Percentiles rank a stretch among this genome's conserved stretches.
phyloP scores from a whole-genome alignment of 2,888 invertebrate species.

The Drosophila picticornis region DNA sequence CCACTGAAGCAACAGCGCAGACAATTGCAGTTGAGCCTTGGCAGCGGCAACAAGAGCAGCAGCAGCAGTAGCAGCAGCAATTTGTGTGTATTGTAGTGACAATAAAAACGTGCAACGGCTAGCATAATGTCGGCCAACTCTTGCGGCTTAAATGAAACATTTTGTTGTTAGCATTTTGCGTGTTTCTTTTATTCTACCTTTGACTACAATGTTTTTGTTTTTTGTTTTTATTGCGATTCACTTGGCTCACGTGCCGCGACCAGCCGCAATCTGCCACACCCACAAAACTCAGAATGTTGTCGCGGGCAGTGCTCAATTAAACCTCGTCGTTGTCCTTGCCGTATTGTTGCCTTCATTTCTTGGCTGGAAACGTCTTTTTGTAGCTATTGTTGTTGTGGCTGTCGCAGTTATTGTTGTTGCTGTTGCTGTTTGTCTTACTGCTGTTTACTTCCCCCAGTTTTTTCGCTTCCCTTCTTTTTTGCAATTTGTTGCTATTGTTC shows the following conservation, averaged over 20 bases:
- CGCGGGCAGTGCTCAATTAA: constrained; percentile 67
- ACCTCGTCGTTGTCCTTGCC: constrained; percentile 38
- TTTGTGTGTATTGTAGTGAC: constrained; percentile 18
- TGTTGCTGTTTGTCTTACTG: constrained; percentile 36
- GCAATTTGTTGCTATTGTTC: constrained; percentile 42
- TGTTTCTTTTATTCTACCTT: constrained; percentile 26
- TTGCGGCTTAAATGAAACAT: constrained; percentile 56
- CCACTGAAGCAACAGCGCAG: constrained; percentile 33
- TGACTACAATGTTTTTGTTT: constrained; percentile 9
- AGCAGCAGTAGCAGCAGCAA: constrained; percentile 8
- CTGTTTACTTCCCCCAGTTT: constrained; percentile 27
- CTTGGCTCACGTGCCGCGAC: constrained; percentile 61
- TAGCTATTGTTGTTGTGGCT: constrained; percentile 28
- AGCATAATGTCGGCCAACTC: constrained; percentile 53
- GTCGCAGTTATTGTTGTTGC: constrained; percentile 25
- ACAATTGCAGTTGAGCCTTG: constrained; percentile 43
- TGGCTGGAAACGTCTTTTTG: constrained; percentile 36
- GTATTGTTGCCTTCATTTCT: constrained; percentile 60
- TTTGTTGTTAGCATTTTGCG: constrained; percentile 54
- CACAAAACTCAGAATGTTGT: constrained; percentile 11
- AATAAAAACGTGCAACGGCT: constrained; percentile 24
- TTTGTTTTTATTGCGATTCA: neutral
- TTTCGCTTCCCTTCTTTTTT: constrained; percentile 12
- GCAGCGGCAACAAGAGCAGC: constrained; percentile 22
- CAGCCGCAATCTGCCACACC: constrained; percentile 42